These are phyloP conservation scores for Neodiprion pinetum DNA, from an alignment of 1,140 invertebrate genomes.

Conservation along the genomic window DNA sequence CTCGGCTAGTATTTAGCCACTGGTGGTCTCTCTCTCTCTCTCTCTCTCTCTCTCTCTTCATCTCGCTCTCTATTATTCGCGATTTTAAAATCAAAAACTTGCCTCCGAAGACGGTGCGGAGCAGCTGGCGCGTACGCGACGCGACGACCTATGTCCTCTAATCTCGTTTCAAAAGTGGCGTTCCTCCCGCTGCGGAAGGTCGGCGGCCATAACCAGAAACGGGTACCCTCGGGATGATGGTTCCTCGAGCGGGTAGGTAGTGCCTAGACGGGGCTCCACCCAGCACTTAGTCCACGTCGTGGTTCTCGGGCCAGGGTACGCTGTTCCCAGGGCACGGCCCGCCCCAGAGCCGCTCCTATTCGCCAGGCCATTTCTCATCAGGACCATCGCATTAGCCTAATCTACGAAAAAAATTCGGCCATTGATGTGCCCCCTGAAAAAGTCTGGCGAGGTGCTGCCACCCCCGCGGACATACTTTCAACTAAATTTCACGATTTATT, in stretches of 20 bases:
- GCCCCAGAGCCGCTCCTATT: conserved; percentile 58
- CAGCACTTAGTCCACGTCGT: conserved; percentile 61
- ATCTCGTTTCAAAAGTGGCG: conserved; percentile 50
- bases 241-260: conserved; percentile 58
- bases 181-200: conserved; percentile 55
- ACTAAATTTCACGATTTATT: neutral
- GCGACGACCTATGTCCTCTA: conserved; percentile 6
- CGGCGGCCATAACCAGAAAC: conserved; percentile 45
- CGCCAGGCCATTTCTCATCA: conserved; percentile 62
- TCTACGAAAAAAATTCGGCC: conserved; percentile 54
- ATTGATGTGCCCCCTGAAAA: conserved; percentile 51
- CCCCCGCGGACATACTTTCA: conserved; percentile 31
- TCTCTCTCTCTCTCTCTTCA: no score
- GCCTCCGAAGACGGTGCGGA: neutral
- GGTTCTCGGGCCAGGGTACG: conserved; percentile 55
- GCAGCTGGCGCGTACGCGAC: neutral
- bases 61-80: no score
- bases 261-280: conserved; percentile 60
- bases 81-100: conserved; percentile 11
- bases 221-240: conserved; percentile 57
- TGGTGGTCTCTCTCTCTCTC: no score
- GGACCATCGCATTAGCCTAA: conserved; percentile 60
- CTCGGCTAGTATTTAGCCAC: no score
- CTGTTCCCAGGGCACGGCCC: conserved; percentile 59
- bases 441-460: conserved; percentile 59